These are phyloP conservation scores for Stichodactyla mertensii DNA, from an alignment of 64 coral and sea anemone genomes.

Conservation along the genomic window DNA sequence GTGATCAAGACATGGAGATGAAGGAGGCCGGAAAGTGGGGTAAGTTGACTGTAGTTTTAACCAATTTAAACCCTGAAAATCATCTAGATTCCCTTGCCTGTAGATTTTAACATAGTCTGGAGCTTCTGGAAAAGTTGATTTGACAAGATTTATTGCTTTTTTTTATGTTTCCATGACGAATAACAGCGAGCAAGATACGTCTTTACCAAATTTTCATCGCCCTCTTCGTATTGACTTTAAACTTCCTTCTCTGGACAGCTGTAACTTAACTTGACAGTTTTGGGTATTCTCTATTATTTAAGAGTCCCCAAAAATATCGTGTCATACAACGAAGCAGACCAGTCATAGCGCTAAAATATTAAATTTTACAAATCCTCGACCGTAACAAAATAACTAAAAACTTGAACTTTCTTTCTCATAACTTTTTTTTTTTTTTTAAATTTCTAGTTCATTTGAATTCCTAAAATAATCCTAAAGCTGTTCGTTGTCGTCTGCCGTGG, in stretches of 20 bases:
- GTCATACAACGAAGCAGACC: neutral
- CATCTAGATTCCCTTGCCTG: neutral
- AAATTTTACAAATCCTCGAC: neutral
- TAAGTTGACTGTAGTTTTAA: constrained; percentile 2
- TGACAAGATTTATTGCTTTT: neutral
- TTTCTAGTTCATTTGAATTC: too few relatives aligned
- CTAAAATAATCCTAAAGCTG: too few relatives aligned
- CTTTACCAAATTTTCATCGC: neutral
- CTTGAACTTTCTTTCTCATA: neutral
- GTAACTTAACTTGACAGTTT: neutral
- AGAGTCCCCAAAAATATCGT: neutral
- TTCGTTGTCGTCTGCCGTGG: too few relatives aligned
- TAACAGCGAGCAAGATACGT: neutral
- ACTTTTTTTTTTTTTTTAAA: too few relatives aligned
- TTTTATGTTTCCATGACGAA: neutral
- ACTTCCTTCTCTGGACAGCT: neutral
- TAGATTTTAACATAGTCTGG: neutral
- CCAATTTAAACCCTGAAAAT: neutral
- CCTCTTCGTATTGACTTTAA: neutral
- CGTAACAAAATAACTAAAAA: neutral
- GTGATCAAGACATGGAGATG: constrained; percentile 52
- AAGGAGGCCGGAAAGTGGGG: constrained; percentile 40
- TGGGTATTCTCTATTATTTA: neutral
- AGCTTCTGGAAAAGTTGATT: neutral
- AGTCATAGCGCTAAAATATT: neutral